phyloP scores from a whole-genome alignment of 2,888 invertebrate species.

The Ennomos quercinarius region DNA sequence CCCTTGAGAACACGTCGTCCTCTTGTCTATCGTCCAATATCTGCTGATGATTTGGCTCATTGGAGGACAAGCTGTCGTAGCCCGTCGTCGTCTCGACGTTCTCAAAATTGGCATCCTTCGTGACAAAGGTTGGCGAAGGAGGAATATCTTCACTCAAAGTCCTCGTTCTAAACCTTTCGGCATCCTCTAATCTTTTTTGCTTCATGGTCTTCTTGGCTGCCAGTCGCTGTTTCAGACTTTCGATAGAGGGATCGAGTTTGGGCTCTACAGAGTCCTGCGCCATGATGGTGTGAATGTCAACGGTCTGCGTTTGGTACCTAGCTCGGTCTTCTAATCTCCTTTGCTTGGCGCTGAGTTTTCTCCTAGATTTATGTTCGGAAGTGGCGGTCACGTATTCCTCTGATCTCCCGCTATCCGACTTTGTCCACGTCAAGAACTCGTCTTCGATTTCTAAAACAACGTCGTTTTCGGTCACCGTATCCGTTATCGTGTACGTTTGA shows the following conservation, averaged over 20 bases:
- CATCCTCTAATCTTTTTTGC: slow-evolving; percentile 87
- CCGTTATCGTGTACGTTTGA: slow-evolving; percentile 93
- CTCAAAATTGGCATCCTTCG: slow-evolving; percentile 75
- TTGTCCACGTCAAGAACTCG: slow-evolving; percentile 76
- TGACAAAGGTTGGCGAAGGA: slow-evolving; percentile 80
- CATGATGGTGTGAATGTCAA: slow-evolving; percentile 64
- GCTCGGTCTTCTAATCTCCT: slow-evolving; percentile 88
- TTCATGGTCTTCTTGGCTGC: slow-evolving; percentile 80
- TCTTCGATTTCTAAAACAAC: slow-evolving; percentile 64
- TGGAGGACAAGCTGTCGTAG: slow-evolving; percentile 77
- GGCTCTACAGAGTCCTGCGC: slow-evolving; percentile 47
- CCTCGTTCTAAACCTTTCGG: slow-evolving; percentile 90
- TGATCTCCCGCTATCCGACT: slow-evolving; percentile 74
- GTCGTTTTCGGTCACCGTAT: slow-evolving; percentile 66
- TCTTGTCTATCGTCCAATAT: slow-evolving; percentile 63
- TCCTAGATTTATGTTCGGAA: slow-evolving; percentile 66
- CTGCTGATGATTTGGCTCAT: slow-evolving; percentile 73
- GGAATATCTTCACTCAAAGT: slow-evolving; percentile 86
- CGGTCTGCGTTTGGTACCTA: slow-evolving; percentile 89
- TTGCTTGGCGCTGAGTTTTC: slow-evolving; percentile 87
- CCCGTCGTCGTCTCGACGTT: slow-evolving; percentile 80
- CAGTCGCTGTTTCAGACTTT: slow-evolving; percentile 68
- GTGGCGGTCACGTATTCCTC: slow-evolving; percentile 69
- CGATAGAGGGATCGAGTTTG: slow-evolving; percentile 67
- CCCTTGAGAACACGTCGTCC: slow-evolving; percentile 64